Percentiles rank a stretch among this genome's conserved stretches.
phyloP scores from a whole-genome alignment of 1,140 invertebrate genomes.

The Archivesica marissinica region DNA sequence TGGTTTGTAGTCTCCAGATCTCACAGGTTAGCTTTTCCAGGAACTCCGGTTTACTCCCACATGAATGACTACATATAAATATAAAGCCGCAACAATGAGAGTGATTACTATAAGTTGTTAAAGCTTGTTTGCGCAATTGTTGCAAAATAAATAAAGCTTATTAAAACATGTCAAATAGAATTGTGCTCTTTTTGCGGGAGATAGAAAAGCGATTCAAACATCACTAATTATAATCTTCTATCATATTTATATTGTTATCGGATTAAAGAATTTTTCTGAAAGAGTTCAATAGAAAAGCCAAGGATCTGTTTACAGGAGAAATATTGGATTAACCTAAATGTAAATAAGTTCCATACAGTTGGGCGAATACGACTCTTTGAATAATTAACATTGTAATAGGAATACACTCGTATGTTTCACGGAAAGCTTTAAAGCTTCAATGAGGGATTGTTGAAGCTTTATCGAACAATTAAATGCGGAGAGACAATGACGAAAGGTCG shows the following conservation, averaged over 20 bases:
- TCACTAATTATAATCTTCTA: background rate
- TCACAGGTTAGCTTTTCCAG: no score
- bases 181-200: background rate
- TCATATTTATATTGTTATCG: constrained; percentile 3
- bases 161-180: no score
- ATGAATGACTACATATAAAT: no score
- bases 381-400: constrained; percentile 2
- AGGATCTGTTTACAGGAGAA: constrained; percentile 19
- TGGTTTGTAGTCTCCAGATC: no score
- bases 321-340: constrained; percentile 20
- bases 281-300: background rate
- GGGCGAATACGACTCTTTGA: background rate
- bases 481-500: background rate
- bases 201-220: no score
- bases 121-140: no score
- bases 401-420: background rate
- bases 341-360: background rate
- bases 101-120: no score
- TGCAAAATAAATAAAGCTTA: no score
- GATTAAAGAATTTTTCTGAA: background rate
- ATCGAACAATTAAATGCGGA: background rate
- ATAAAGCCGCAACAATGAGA: no score
- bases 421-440: background rate
- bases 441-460: no score
- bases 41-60: no score